A percentile compares a stretch with the other conserved stretches of the same genome.
Evolutionary conservation across 1,140 invertebrate species (phyloP).

Genomic region (Bilobella aurantiaca): DNA sequence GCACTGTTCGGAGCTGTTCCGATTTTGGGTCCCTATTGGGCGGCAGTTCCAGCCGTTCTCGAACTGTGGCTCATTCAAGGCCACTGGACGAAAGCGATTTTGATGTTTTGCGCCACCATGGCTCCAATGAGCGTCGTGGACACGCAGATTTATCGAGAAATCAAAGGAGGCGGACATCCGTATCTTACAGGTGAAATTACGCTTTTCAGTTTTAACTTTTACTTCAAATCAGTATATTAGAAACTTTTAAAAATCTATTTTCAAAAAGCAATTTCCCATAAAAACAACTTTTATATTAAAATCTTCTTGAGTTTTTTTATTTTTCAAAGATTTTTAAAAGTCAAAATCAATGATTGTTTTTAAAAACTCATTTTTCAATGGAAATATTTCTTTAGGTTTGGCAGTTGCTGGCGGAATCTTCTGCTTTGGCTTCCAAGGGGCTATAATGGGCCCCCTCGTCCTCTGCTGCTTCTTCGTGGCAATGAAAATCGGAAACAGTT

Average conservation of each 20-base stretch:
- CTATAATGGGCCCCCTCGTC: conserved; percentile 87
- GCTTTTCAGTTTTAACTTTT: too few relatives aligned
- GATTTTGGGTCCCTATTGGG: conserved; percentile 87
- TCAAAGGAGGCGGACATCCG: conserved; percentile 92
- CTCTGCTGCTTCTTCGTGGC: conserved; percentile 75
- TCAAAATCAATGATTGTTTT: too few relatives aligned
- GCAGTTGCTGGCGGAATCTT: conserved; percentile 97
- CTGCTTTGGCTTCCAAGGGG: conserved; percentile 90
- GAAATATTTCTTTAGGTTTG: conserved; percentile 50
- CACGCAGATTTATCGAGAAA: conserved; percentile 90
- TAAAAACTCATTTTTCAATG: too few relatives aligned
- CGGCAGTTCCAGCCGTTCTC: conserved; percentile 79
- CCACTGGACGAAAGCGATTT: conserved; percentile 58
- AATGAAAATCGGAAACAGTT: conserved; percentile 55
- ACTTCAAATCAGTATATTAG: too few relatives aligned
- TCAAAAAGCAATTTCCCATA: too few relatives aligned
- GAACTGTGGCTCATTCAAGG: conserved; percentile 88
- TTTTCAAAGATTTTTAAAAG: too few relatives aligned
- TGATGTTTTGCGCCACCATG: conserved; percentile 73
- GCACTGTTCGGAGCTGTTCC: conserved; percentile 86
- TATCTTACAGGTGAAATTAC: conserved; percentile 79
- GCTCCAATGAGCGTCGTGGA: conserved; percentile 82
- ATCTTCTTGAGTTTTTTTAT: too few relatives aligned
- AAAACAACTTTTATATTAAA: too few relatives aligned
- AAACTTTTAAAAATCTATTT: too few relatives aligned